These are phyloP conservation scores for Montipora capricornis DNA, from an alignment of 64 coral and sea anemone species.

Conservation along the genomic window DNA sequence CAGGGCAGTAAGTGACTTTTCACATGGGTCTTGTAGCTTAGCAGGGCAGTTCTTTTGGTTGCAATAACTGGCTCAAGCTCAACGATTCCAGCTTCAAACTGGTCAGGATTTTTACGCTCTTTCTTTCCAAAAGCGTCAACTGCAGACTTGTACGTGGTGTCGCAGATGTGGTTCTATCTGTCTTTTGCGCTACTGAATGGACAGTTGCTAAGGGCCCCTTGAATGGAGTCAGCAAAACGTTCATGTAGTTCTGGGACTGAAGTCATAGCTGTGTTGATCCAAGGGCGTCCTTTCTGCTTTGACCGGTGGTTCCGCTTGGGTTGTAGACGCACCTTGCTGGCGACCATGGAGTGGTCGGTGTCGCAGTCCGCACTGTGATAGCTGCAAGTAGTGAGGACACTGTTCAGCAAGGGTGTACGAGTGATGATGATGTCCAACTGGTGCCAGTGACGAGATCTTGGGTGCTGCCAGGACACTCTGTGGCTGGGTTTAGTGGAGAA, in stretches of 20 bases:
- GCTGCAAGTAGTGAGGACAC: not conserved
- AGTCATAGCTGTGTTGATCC: too few species aligned
- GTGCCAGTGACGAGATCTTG: not conserved
- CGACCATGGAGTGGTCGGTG: not conserved
- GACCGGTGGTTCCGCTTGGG: not conserved
- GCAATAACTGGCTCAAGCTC: not conserved
- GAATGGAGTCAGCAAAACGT: not conserved
- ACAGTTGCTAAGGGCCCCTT: not conserved
- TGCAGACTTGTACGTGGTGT: not conserved
- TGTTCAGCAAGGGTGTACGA: not conserved
- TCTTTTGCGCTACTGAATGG: not conserved
- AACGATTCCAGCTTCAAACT: conserved; percentile 18
- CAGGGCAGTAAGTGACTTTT: not conserved
- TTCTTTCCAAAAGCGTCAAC: conserved; percentile 13
- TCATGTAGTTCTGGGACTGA: not conserved
- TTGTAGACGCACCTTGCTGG: not conserved
- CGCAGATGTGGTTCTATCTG: not conserved
- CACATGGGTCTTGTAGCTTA: not conserved
- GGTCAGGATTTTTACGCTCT: not conserved
- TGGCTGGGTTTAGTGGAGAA: not conserved
- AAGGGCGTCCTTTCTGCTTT: not conserved
- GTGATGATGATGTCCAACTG: not conserved
- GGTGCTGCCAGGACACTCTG: not conserved
- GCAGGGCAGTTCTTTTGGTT: conserved; percentile 5
- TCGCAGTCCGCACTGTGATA: too few species aligned